Percentiles rank a stretch among this genome's conserved stretches.
phyloP scores from a whole-genome alignment of 2,888 invertebrate genomes.

The Silvanus unidentatus region DNA sequence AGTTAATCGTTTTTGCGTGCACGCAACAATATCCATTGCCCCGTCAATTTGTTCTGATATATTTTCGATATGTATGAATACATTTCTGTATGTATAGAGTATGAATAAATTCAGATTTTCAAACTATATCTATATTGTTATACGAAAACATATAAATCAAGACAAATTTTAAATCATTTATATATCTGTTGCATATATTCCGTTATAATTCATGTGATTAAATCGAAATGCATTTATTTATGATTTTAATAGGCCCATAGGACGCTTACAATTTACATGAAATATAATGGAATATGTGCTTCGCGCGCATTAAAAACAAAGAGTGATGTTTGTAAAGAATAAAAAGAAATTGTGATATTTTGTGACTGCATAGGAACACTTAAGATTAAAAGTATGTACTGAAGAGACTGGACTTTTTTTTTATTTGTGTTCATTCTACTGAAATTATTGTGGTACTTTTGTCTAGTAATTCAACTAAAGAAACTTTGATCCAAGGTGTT shows the following conservation, averaged over 20 bases:
- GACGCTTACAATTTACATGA: constrained; percentile 2
- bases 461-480: too few relatives aligned
- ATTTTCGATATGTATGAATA: too few relatives aligned
- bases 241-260: neutral
- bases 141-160: neutral
- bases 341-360: constrained; percentile 21
- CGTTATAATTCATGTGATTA: constrained; percentile 3
- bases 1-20: too few relatives aligned
- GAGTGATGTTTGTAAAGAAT: constrained; percentile 13
- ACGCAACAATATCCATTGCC: too few relatives aligned
- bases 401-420: neutral
- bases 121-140: neutral
- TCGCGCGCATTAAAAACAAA: constrained; percentile 10
- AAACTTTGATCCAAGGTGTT: constrained; percentile 3
- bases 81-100: too few relatives aligned
- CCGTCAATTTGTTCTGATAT: too few relatives aligned
- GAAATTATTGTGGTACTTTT: too few relatives aligned
- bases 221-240: constrained; percentile 1
- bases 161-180: neutral
- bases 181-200: constrained; percentile 3
- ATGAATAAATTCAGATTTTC: too few relatives aligned
- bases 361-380: constrained; percentile 23
- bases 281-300: constrained; percentile 13
- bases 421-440: neutral
- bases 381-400: neutral